These are phyloP conservation scores for Lycaon pictus DNA, from an alignment of 2,113 vertebrate species.

Conservation along the genomic window DNA sequence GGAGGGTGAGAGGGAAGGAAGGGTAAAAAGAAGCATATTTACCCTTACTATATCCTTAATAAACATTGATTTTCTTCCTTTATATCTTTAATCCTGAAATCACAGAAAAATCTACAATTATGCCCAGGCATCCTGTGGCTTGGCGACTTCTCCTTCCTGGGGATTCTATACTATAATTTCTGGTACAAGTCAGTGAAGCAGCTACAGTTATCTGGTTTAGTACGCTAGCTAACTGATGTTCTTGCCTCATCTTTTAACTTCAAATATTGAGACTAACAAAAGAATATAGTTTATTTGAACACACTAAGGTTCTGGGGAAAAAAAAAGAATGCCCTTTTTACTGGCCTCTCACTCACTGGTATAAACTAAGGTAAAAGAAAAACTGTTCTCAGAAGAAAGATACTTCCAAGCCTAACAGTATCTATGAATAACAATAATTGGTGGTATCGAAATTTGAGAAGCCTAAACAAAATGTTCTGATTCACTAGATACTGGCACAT, in stretches of 20 bases:
- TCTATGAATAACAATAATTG: not conserved
- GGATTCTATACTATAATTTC: not conserved
- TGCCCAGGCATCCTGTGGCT: not conserved
- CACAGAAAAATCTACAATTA: not conserved
- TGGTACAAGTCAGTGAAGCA: not conserved
- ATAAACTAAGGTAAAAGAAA: conserved; percentile 14
- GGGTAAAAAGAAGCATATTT: not conserved
- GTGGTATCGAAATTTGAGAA: conserved; percentile 11
- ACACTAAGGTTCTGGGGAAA: not conserved
- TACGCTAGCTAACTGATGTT: not conserved
- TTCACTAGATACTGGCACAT: not conserved
- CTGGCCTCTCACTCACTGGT: not conserved
- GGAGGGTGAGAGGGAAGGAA: not conserved
- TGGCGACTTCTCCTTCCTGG: not conserved
- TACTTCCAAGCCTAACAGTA: not conserved
- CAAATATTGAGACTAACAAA: conserved; percentile 8
- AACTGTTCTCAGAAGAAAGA: not conserved
- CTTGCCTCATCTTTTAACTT: conserved; percentile 38
- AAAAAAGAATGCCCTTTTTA: conserved; percentile 16
- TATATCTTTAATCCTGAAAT: conserved; percentile 46
- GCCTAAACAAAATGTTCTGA: not conserved
- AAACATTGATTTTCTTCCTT: conserved; percentile 44
- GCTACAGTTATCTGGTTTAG: not conserved
- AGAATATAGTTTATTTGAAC: not conserved
- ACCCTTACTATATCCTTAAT: conserved; percentile 23